phyloP scores from a whole-genome alignment of 2,113 vertebrate species.

The Mixornis gularis region DNA sequence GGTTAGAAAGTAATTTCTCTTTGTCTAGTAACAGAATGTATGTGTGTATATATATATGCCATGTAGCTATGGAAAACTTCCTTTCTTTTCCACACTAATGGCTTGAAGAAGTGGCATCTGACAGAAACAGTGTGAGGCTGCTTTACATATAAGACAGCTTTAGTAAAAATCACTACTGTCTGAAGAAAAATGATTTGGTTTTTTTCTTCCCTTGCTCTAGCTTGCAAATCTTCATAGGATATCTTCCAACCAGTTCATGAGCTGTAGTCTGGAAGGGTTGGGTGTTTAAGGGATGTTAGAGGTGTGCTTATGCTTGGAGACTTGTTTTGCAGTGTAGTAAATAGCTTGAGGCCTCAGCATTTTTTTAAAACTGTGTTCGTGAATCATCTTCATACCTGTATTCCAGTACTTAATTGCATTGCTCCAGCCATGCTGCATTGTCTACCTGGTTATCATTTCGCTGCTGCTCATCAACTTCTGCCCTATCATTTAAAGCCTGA shows the following conservation, averaged over 20 bases:
- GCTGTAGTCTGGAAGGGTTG: conserved; percentile 9
- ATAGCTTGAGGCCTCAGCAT: conserved; percentile 42
- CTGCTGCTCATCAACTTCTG: conserved; percentile 29
- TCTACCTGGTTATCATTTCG: conserved; percentile 53
- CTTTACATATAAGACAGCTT: background rate
- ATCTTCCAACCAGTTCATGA: background rate
- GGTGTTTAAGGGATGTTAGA: background rate
- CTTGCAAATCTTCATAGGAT: background rate
- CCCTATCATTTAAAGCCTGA: conserved; percentile 3
- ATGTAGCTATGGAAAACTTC: background rate
- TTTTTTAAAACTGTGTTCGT: background rate
- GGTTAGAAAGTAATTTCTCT: conserved; percentile 15
- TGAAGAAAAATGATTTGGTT: background rate
- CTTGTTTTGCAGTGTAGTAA: conserved; percentile 9
- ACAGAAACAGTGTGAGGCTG: background rate
- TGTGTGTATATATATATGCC: background rate
- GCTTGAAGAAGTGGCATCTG: background rate
- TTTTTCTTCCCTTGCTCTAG: background rate
- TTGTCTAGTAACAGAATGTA: background rate
- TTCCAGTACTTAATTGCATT: conserved; percentile 29
- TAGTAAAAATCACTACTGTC: background rate
- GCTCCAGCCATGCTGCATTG: conserved; percentile 40
- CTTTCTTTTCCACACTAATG: background rate
- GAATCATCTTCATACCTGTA: conserved; percentile 40
- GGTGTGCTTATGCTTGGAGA: conserved; percentile 16